Evolutionary conservation across 2,888 invertebrate species (phyloP).

Genomic region (Cerastoderma edule): DNA sequence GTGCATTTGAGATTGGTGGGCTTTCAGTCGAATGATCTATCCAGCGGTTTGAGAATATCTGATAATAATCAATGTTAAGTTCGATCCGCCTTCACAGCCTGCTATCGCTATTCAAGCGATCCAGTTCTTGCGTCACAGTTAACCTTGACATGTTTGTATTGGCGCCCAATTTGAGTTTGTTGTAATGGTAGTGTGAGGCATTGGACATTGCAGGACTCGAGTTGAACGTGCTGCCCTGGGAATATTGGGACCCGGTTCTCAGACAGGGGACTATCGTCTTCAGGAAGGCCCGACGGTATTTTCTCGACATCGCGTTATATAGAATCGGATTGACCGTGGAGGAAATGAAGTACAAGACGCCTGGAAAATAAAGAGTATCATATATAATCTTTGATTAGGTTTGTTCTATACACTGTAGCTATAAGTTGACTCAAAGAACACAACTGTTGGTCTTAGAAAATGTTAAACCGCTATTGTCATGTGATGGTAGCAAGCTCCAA

Average conservation of each 20-base stretch:
- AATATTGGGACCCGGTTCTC: conserved; percentile 7
- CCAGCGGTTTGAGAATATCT: too few species aligned
- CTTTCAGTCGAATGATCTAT: too few species aligned
- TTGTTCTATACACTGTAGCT: too few species aligned
- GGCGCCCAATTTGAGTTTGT: conserved; percentile 26
- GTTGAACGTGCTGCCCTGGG: conserved; percentile 29
- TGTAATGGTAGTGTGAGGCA: conserved; percentile 28
- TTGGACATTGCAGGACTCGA: conserved; percentile 28
- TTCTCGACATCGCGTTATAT: conserved; percentile 97
- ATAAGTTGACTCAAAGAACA: too few species aligned
- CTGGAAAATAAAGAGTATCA: too few species aligned
- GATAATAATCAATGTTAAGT: too few species aligned
- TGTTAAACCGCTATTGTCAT: too few species aligned
- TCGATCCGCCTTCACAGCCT: too few species aligned
- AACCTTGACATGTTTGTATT: conserved; percentile 36
- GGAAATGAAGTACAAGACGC: conserved; percentile 94
- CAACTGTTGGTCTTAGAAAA: too few species aligned
- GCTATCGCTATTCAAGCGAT: conserved; percentile 15
- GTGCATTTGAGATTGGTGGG: too few species aligned
- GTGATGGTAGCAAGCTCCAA: too few species aligned
- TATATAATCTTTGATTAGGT: too few species aligned
- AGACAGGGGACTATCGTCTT: conserved; percentile 47
- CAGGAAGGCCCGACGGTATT: conserved; percentile 95
- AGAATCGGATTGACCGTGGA: conserved; percentile 96
- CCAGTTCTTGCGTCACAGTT: background rate